Conservation (phyloP, 2,888 invertebrate species). For the Pyrocoelia pectoralis region DNA sequence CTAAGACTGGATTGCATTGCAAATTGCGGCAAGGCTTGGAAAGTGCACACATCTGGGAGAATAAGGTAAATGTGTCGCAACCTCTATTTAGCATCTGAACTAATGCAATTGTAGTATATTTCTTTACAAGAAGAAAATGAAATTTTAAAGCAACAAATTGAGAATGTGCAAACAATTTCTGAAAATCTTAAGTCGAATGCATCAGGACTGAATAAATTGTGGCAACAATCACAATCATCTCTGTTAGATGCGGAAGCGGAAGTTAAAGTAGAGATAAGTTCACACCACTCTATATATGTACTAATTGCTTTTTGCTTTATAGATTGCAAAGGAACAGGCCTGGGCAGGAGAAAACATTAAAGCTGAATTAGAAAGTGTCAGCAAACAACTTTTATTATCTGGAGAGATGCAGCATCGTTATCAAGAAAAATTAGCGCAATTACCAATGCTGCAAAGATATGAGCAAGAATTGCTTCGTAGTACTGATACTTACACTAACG, state of each 20-base stretch:
- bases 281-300: not conserved
- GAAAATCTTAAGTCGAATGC: slow-evolving; percentile 52
- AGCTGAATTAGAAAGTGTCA: slow-evolving; percentile 63
- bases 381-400: slow-evolving; percentile 65
- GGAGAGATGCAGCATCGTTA: slow-evolving; percentile 67
- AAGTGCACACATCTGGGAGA: slow-evolving; percentile 56
- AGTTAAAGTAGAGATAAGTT: slow-evolving; percentile 48
- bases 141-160: slow-evolving; percentile 60
- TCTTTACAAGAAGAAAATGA: slow-evolving; percentile 64
- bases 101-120: slow-evolving; percentile 59
- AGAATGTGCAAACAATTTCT: slow-evolving; percentile 63
- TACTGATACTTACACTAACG: slow-evolving; percentile 62
- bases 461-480: slow-evolving; percentile 60
- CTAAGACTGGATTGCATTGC: slow-evolving; percentile 58
- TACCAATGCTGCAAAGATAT: slow-evolving; percentile 58
- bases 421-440: slow-evolving; percentile 62
- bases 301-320: slow-evolving; percentile 20
- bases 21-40: slow-evolving; percentile 57
- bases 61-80: slow-evolving; percentile 49
- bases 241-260: slow-evolving; percentile 55
- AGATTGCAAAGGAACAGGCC: slow-evolving; percentile 58
- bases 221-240: slow-evolving; percentile 61
- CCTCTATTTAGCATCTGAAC: too few species aligned
- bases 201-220: slow-evolving; percentile 58
- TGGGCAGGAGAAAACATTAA: slow-evolving; percentile 62